A percentile compares a stretch with the other conserved stretches of the same genome.
These are phyloP conservation scores for Macropis europaea DNA, from an alignment of 2,888 invertebrate genomes.

Conservation along the genomic window DNA sequence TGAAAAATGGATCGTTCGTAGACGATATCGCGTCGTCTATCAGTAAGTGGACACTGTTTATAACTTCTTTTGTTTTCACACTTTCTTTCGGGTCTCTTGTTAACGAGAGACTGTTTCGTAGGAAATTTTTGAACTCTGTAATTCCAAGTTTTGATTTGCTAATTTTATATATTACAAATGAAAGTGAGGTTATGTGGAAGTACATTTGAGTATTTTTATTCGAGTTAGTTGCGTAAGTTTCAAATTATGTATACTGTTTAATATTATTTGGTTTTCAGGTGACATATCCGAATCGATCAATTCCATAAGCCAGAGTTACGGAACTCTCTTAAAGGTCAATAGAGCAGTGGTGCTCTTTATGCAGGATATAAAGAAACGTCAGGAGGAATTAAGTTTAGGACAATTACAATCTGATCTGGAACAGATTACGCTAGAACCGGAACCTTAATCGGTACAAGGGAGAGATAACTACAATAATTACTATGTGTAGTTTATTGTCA, in stretches of 20 bases:
- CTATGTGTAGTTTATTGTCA: too few relatives aligned
- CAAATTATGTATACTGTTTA: neutral
- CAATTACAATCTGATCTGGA: neutral
- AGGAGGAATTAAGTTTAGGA: neutral
- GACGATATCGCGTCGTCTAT: slow-evolving; percentile 63
- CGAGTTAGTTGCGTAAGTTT: neutral
- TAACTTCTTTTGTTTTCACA: neutral
- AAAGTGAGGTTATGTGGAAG: slow-evolving; percentile 16
- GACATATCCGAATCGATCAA: slow-evolving; percentile 78
- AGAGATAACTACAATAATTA: neutral
- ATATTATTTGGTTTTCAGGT: slow-evolving; percentile 76
- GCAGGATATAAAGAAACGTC: slow-evolving; percentile 67
- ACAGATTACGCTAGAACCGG: neutral
- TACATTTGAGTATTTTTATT: neutral
- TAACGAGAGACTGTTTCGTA: neutral
- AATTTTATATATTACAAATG: neutral
- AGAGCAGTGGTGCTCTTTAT: slow-evolving; percentile 80
- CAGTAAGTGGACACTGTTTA: slow-evolving; percentile 52
- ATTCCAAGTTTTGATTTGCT: neutral
- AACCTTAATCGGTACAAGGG: neutral
- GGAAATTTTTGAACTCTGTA: too few relatives aligned
- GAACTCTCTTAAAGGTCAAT: slow-evolving; percentile 81
- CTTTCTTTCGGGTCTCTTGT: neutral
- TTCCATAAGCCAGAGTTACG: slow-evolving; percentile 79
- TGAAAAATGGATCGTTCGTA: slow-evolving; percentile 58